phyloP scores from a whole-genome alignment of 2,113 vertebrate genomes.

The Hypanus sabinus region DNA sequence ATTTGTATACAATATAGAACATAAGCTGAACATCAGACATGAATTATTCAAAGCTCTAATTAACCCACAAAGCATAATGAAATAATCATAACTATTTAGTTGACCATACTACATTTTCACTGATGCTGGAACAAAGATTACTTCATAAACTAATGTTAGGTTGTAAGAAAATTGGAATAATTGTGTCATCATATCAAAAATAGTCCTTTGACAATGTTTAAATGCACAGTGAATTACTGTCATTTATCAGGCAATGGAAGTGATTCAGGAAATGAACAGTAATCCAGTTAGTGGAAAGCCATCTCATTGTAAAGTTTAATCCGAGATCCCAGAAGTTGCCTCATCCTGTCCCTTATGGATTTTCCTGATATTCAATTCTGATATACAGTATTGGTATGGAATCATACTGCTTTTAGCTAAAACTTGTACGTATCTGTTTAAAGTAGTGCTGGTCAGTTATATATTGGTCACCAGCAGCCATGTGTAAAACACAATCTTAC shows the following conservation, averaged over 20 bases:
- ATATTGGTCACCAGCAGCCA: neutral
- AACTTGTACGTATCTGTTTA: no score
- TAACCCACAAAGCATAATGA: neutral
- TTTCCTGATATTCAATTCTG: neutral
- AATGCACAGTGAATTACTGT: neutral
- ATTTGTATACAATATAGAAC: neutral
- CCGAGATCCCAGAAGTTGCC: neutral
- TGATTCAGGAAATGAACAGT: neutral
- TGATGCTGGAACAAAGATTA: neutral
- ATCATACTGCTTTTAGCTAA: neutral
- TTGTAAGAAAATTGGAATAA: neutral
- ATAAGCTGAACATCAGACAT: neutral
- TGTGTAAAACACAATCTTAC: neutral
- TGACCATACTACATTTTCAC: neutral
- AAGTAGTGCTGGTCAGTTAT: neutral
- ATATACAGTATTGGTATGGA: neutral
- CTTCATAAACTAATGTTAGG: neutral
- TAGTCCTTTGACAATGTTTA: neutral
- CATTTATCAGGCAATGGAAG: neutral
- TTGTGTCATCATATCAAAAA: neutral
- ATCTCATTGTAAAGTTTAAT: neutral
- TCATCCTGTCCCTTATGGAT: neutral
- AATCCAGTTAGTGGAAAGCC: neutral
- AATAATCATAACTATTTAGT: neutral
- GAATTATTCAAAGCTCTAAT: neutral